Evolutionary conservation across 2,113 vertebrate species (phyloP), one percentile per base, ranked within the genome.

Genomic region (Rhagologus leucostigma): DNA sequence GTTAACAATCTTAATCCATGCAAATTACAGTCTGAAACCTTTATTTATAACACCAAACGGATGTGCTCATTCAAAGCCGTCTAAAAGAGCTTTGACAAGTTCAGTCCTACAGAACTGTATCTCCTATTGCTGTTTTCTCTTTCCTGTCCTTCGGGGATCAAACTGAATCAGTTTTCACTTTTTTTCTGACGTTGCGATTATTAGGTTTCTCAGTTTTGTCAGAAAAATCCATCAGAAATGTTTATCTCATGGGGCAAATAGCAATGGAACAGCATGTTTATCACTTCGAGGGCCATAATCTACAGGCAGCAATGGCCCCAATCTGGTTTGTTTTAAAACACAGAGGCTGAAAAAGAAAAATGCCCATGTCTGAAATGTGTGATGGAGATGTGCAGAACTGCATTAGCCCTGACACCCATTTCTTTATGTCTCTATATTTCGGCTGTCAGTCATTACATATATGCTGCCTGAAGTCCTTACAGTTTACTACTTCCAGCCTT

Each of bases 1-100:
- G 89, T 96, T 98, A 98, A 98, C 98, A 97, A 97, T 95, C 95
- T 84, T 98, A 98, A 98, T 98, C 98, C 98, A 97, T 97, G 97
- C 98, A 98, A 98, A 98, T 98, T 98, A 98, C 98, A 85, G 93
- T 97, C 97, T 96, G 84, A 85, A 97, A 96, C 76, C 95, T 95
- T 98, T 98, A 98, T 98, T 98, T 98, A 98, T 98, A 97, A 96
- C 75, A 84, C 96, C 64, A 70, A 96, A 87, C 37, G 88, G 98
- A 98, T 96, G 93, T 94, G 88, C 96, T 98, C 97, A 96, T 97
- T 98, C 96, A 98, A 97, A 97, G 91, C 88, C 91, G 91, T 67
- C 95, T 97, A 94, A 98, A 97, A 97, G 93, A 96, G 68, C 95
- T 95, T 92, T 97, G 97, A 98, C 97, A 97, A 97, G 96, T 96